Evolutionary conservation across 1,140 invertebrate species (phyloP).

Genomic region (Coenobita brevimanus): DNA sequence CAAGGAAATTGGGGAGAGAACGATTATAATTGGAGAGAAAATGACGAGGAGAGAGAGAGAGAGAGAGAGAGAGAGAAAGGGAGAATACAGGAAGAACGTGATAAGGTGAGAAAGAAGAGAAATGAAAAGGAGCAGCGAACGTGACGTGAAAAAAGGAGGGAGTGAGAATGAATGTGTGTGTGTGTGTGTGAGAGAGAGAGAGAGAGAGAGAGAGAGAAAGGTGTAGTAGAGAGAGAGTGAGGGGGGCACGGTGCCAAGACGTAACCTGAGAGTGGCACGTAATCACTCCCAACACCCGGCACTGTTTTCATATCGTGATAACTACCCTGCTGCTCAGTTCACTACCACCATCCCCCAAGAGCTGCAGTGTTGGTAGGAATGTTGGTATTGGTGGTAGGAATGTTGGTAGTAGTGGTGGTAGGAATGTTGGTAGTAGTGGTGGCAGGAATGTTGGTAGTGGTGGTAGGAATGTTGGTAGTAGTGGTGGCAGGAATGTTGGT

Average conservation of each 20-base stretch:
- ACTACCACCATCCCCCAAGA: conserved; percentile 27
- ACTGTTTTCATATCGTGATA: conserved; percentile 58
- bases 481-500: not conserved
- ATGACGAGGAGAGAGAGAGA: too few species aligned
- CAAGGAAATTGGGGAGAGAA: too few species aligned
- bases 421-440: too few species aligned
- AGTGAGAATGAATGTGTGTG: not conserved
- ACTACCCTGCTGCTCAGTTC: conserved; percentile 33
- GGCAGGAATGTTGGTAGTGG: not conserved
- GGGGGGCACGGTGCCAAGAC: conserved; percentile 16
- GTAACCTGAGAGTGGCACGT: conserved; percentile 45
- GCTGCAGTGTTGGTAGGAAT: too few species aligned
- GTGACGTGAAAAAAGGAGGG: not conserved
- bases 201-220: not conserved
- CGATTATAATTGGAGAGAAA: too few species aligned
- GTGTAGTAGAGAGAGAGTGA: not conserved
- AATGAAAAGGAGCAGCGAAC: not conserved
- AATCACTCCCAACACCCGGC: conserved; percentile 53
- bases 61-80: too few species aligned
- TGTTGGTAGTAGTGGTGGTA: not conserved
- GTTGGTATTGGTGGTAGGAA: not conserved
- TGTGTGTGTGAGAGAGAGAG: not conserved
- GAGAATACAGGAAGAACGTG: too few species aligned
- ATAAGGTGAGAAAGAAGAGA: not conserved
- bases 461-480: not conserved